Percentiles rank a stretch among this genome's conserved stretches.
phyloP scores from a whole-genome alignment of 2,888 invertebrate genomes.

The Agrochola macilenta region DNA sequence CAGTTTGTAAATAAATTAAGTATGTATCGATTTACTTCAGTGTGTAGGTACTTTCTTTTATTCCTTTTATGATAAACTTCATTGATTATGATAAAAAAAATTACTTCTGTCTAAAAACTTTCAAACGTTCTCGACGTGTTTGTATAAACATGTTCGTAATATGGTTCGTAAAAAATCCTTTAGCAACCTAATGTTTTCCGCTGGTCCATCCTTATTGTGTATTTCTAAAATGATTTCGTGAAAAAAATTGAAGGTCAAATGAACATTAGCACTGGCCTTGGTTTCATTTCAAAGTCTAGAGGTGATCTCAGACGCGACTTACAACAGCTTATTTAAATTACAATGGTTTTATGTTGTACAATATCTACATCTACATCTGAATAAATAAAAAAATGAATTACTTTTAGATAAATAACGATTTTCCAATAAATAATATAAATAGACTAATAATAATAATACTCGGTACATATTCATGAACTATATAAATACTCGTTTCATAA shows the following conservation, averaged over 20 bases:
- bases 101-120: not conserved
- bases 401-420: slow-evolving; percentile 17
- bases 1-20: slow-evolving; percentile 1
- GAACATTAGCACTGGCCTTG: slow-evolving; percentile 82
- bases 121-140: slow-evolving; percentile 25
- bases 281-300: slow-evolving; percentile 81
- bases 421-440: slow-evolving; percentile 18
- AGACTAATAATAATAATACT: slow-evolving; percentile 2
- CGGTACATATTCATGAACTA: not conserved
- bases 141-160: slow-evolving; percentile 25
- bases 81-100: not conserved
- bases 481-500: not conserved
- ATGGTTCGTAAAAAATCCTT: slow-evolving; percentile 56
- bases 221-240: slow-evolving; percentile 74
- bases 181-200: slow-evolving; percentile 53
- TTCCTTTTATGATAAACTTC: not conserved
- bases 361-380: slow-evolving; percentile 69
- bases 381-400: slow-evolving; percentile 67
- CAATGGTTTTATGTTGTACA: slow-evolving; percentile 82
- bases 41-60: slow-evolving; percentile 6
- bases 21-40: not conserved
- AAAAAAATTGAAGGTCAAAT: slow-evolving; percentile 82
- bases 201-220: slow-evolving; percentile 65
- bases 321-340: slow-evolving; percentile 82
- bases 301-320: slow-evolving; percentile 82